Base-by-base conservation (phyloP, 2,797 vertebrate genomes). In the Alauda arvensis region DNA sequence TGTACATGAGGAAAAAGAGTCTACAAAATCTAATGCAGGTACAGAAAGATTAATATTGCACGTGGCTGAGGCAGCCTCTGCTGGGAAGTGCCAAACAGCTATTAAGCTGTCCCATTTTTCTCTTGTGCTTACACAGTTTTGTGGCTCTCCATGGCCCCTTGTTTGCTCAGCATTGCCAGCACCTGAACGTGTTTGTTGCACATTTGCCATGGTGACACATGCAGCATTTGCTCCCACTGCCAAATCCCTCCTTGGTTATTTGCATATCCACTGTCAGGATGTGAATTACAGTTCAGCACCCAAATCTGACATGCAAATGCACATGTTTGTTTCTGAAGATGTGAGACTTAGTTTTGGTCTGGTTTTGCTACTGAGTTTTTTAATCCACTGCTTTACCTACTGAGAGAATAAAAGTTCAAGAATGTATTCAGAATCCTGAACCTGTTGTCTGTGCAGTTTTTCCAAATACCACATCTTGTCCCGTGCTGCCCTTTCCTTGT, bases 371-470 rank as follows among this genome's bases (percentile, higher is more conserved):
- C 63, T 28, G 25, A 57, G 37, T 23, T 74, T 94, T 94, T 83
- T 88, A 71, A 75, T 85, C 61, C 60, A 43, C 59, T 33, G 61
- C 86, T 89, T 94, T 94, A 75, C 40, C 75, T 16, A 33, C 77
- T 39, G 43, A 37, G 68, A 76, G 51, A 95, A 87, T 94, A 88
- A 94, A 95, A 82, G 34, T 37, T 87, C 4, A 81, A 59, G 84
- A 90, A 70, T 91, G 42, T 83, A 45, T 91, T 85, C 40, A 29
- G 65, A 82, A 53, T 82, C n/a, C n/a, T 56, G 42, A 61, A 12
- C 21, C 29, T 63, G 67, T 63, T 70, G 59, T 70, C 40, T 52
- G 74, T 66, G 52, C 20, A 40, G 33, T 87, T 83, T 78, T 78
- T 79, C 28, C 26, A 2, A 91, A 31, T 4, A 14, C 12, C 23